Evolutionary conservation across 2,113 vertebrate genomes (phyloP), one percentile per base, ranked within the genome.

Genomic region (Egretta garzetta): DNA sequence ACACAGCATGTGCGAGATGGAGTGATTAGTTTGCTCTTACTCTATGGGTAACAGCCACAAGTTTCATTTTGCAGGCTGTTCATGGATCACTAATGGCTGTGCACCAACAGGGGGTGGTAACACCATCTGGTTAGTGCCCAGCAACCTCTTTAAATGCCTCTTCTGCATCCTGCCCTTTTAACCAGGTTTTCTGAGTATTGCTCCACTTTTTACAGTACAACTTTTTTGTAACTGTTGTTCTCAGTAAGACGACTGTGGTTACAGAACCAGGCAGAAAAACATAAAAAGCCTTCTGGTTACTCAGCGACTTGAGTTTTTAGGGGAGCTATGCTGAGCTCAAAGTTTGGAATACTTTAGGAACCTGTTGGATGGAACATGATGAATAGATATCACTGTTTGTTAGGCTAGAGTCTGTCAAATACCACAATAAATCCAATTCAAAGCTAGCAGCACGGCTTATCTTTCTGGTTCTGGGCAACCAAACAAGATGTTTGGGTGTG

Each of bases 241-340:
- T 53, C 53, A 19, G 0, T 13, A 28, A 30, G 24, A 52, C 0
- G 0, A 8, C 32, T 43, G 8, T 43, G 58, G 3, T 43, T 68
- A 27, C 2, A 64, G 35, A 84, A 22, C 3, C 30, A 62, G n/a
- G 14, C 2, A 62, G 45, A 27, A 45, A 37, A 21, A 21, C 1
- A 19, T 5, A 24, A 72, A 73, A 47, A 41, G 3, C 15, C 5
- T 47, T 58, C 47, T 88, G 67, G 22, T 70, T 66, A 15, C 24
- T 62, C 11, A 4, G 12, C 63, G 76, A 35, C 24, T 71, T 18
- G 0, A 0, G 1, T 13, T 81, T 86, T 60, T 14, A 58, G 30
- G 16, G 20, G 12, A 59, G 56, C 21, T 79, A 18, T 15, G 4
- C 53, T 72, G 27, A 85, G 14, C 24, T 30, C n/a, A 68, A 10